phyloP scores from a whole-genome alignment of 1,140 invertebrate species.

The Frieseomelitta varia region DNA sequence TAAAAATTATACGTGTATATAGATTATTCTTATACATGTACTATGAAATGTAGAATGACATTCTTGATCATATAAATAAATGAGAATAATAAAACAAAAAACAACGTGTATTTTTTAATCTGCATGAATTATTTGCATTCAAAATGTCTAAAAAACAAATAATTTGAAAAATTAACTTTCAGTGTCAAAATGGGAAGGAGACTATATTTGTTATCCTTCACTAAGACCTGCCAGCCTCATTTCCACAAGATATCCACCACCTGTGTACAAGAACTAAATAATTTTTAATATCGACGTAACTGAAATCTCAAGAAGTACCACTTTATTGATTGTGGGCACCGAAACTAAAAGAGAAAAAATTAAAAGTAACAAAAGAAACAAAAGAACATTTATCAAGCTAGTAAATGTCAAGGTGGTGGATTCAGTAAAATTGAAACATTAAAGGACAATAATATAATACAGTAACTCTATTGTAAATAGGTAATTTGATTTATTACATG shows the following conservation, averaged over 20 bases:
- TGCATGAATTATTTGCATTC: background rate
- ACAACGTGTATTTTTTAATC: conserved; percentile 15
- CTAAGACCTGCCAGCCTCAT: conserved; percentile 81
- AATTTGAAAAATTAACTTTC: conserved; percentile 57
- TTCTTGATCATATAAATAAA: conserved; percentile 24
- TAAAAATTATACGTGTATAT: background rate
- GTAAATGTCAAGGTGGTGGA: conserved; percentile 62
- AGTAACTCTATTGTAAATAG: conserved; percentile 60
- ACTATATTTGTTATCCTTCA: conserved; percentile 79
- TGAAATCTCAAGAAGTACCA: conserved; percentile 64
- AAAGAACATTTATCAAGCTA: conserved; percentile 45
- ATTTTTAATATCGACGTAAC: conserved; percentile 67
- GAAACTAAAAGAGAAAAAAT: conserved; percentile 51
- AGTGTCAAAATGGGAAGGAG: conserved; percentile 83
- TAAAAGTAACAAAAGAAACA: conserved; percentile 50
- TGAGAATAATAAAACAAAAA: background rate
- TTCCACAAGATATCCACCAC: conserved; percentile 76
- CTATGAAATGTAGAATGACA: background rate
- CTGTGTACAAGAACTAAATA: conserved; percentile 65
- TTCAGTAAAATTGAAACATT: conserved; percentile 63
- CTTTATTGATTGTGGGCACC: conserved; percentile 47
- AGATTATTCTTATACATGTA: background rate
- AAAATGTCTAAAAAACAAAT: background rate
- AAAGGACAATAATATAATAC: conserved; percentile 69
- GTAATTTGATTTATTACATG: conserved; percentile 41